These are phyloP conservation scores for Pseudochirops cupreus DNA, from an alignment of 2,797 vertebrate species.

Conservation along the genomic window DNA sequence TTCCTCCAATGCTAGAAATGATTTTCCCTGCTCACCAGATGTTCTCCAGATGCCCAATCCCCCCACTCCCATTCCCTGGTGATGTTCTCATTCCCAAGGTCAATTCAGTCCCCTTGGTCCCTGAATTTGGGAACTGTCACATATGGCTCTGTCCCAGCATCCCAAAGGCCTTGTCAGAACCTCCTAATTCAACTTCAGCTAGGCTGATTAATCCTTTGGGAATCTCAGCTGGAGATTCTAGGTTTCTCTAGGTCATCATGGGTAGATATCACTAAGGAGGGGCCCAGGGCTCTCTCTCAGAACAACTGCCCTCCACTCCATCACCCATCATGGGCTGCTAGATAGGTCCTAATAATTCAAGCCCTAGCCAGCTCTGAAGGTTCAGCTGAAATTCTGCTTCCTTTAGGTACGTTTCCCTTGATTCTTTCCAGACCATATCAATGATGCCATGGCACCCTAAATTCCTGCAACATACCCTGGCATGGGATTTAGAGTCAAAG, in stretches of 20 bases:
- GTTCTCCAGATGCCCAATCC: slow-evolving; percentile 78
- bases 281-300: neutral
- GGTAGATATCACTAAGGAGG: neutral
- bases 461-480: neutral
- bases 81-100: slow-evolving; percentile 76
- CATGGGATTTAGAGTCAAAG: neutral
- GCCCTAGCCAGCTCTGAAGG: neutral
- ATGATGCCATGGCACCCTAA: neutral
- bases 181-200: slow-evolving; percentile 58
- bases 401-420: neutral
- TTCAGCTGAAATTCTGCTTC: neutral
- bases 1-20: slow-evolving; percentile 67
- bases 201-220: slow-evolving; percentile 67
- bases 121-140: slow-evolving; percentile 73
- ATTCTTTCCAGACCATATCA: neutral
- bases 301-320: neutral
- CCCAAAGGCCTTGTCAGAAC: slow-evolving; percentile 68
- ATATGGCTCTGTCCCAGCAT: slow-evolving; percentile 76
- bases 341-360: neutral
- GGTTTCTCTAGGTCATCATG: neutral
- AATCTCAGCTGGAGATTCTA: slow-evolving; percentile 53
- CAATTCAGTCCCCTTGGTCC: slow-evolving; percentile 74
- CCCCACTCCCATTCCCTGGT: slow-evolving; percentile 74
- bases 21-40: slow-evolving; percentile 77
- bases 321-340: neutral